Percentiles rank a stretch among this genome's conserved stretches.
Evolutionary conservation across 2,797 vertebrate genomes (phyloP).

Genomic region (Eulemur rubriventer): DNA sequence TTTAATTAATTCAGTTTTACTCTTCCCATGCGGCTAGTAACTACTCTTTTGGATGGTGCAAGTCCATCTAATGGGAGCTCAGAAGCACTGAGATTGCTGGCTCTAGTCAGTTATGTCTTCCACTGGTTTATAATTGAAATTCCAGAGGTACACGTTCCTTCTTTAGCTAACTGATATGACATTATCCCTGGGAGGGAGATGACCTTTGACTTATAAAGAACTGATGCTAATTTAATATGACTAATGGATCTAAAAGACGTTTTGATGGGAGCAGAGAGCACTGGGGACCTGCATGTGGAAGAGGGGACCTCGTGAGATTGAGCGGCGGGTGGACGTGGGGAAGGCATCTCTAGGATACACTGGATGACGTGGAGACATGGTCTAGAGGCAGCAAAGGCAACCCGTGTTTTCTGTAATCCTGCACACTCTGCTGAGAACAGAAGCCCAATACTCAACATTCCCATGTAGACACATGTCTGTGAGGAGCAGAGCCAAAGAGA

Average conservation of each 20-base stretch:
- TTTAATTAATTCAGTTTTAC: conserved; percentile 22
- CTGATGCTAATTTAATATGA: background rate
- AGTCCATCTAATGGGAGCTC: background rate
- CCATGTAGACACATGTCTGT: background rate
- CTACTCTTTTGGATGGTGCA: background rate
- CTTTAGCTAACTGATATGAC: background rate
- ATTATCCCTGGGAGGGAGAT: background rate
- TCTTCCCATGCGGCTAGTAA: background rate
- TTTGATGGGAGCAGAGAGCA: background rate
- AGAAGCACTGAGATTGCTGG: background rate
- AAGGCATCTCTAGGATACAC: background rate
- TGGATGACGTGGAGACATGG: background rate
- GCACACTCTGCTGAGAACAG: background rate
- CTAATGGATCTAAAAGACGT: background rate
- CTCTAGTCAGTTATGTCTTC: background rate
- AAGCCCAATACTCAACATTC: background rate
- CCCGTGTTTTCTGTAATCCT: background rate
- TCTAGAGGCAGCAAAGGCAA: background rate
- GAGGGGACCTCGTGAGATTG: background rate
- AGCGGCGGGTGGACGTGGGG: background rate
- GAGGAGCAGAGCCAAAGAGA: background rate
- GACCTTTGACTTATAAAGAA: conserved; percentile 18
- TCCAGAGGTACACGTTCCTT: background rate
- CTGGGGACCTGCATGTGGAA: background rate
- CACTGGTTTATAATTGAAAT: background rate